Base-by-base conservation (phyloP, 2,888 invertebrate genomes). In the Sphaerophoria rueppellii region DNA sequence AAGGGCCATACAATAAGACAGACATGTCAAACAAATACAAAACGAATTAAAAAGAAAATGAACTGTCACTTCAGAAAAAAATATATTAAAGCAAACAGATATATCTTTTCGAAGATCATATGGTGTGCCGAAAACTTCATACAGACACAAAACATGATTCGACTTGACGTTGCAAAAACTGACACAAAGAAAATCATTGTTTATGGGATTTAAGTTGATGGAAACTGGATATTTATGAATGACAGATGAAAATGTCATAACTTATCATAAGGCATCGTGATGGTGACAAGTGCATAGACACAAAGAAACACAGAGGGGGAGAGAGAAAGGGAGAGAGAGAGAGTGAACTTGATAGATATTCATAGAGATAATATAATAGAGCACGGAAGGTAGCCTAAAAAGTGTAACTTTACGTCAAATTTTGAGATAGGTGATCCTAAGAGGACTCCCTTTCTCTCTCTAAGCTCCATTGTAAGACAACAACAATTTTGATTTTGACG, bases 11-110 rank as follows among this genome's bases (percentile, higher is more conserved):
- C 54, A 72, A 4, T 63, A 40, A 37, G 82, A 82, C 82, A 82
- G 73, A 78, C 32, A 34, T 78, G 82, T 82, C 82, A 82, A 82
- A 82, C 78, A 75, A 80, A 83, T 67, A 57, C 57, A 71, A 71
- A 79, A 72, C 50, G 58, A 80, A 75, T 80, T 75, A 75, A 83
- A 43, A 74, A 63, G 32, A 71, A 72, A 37, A n/a, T 16, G 0
- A 24, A 50, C n/a, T 75, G 50, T 75, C 69, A 63, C 24, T 46
- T 67, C 35, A n/a, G 12, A 1, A 16, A 67, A 52, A 24, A 24
- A 24, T 24, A 40, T 34, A 61, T 43, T 48, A 32, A 46, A 34
- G 35, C 35, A 67, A 73, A 67, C 67, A 67, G 48, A 50, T 2
- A 16, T 12, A 52, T 52, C 5, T 43, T 2, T 48, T 48, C 65